phyloP scores from a whole-genome alignment of 64 coral and sea anemone species.

The Platygyra sinensis region DNA sequence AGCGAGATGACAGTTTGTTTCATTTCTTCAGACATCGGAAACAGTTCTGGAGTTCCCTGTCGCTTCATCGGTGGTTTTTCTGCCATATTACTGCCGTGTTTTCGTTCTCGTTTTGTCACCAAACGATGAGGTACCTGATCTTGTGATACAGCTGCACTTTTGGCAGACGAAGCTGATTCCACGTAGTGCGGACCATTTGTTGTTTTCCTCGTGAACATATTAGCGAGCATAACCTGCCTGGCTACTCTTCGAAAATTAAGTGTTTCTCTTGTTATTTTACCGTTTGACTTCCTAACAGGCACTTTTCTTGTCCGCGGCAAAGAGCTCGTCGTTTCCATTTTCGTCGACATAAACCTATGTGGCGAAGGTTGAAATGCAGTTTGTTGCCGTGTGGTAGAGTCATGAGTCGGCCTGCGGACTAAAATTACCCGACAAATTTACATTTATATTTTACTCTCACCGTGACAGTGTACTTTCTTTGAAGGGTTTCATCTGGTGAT shows the following conservation, averaged over 20 bases:
- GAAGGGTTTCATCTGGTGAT: not conserved
- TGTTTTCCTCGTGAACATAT: constrained; percentile 28
- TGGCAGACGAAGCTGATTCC: not conserved
- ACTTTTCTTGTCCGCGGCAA: not conserved
- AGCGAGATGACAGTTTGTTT: constrained; percentile 31
- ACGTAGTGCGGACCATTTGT: not conserved
- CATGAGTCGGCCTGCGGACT: not conserved
- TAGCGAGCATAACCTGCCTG: constrained; percentile 32
- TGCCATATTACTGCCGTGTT: not conserved
- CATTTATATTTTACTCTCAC: not conserved
- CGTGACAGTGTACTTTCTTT: not conserved
- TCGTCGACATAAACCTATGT: not conserved
- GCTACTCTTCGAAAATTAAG: constrained; percentile 21
- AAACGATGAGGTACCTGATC: too few species aligned
- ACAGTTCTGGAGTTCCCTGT: constrained; percentile 20
- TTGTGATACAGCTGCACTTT: not conserved
- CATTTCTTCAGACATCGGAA: constrained; percentile 49
- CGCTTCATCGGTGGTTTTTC: not conserved
- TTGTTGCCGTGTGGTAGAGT: not conserved
- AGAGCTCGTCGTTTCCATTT: not conserved
- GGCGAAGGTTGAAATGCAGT: not conserved
- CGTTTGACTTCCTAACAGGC: not conserved
- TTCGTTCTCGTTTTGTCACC: not conserved
- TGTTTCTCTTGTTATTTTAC: constrained; percentile 15
- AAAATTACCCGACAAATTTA: not conserved